phyloP scores from a whole-genome alignment of 2,113 vertebrate genomes.

The Tympanuchus pallidicinctus region DNA sequence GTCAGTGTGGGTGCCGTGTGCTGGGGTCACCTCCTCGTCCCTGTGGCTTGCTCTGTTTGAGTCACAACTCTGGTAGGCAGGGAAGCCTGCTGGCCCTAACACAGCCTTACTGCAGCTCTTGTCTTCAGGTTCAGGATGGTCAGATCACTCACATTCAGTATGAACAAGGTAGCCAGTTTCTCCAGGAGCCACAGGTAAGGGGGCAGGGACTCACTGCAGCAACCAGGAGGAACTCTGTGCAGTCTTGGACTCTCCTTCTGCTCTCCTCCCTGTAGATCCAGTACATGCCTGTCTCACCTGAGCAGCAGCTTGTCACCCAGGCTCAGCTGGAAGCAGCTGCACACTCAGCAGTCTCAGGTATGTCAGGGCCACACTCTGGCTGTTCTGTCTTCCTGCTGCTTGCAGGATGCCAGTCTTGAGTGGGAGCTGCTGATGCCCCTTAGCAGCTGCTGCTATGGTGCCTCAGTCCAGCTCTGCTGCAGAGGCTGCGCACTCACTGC shows the following conservation, averaged over 20 bases:
- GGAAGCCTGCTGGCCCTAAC: fast-evolving
- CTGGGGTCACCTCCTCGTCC: neutral
- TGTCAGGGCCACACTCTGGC: neutral
- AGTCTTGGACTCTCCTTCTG: neutral
- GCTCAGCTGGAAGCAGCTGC: conserved; percentile 91
- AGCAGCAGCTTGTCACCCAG: conserved; percentile 89
- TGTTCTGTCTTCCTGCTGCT: neutral
- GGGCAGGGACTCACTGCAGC: neutral
- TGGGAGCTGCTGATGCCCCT: fast-evolving
- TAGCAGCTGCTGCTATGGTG: fast-evolving
- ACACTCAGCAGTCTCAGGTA: conserved; percentile 92
- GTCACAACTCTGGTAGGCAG: neutral
- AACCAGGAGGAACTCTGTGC: neutral
- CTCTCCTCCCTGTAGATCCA: conserved; percentile 84
- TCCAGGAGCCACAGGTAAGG: conserved; percentile 90
- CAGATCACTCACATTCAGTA: conserved; percentile 97
- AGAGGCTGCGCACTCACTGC: neutral
- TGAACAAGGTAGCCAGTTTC: conserved; percentile 87
- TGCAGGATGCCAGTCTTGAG: fast-evolving
- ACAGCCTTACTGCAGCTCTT: fast-evolving
- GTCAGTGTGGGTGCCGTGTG: fast-evolving
- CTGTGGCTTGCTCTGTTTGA: fast-evolving
- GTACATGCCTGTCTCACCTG: conserved; percentile 89
- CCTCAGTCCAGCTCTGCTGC: neutral
- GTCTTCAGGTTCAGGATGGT: conserved; percentile 89